phyloP scores from a whole-genome alignment of 2,888 invertebrate genomes.

The Aporophyla lueneburgensis region DNA sequence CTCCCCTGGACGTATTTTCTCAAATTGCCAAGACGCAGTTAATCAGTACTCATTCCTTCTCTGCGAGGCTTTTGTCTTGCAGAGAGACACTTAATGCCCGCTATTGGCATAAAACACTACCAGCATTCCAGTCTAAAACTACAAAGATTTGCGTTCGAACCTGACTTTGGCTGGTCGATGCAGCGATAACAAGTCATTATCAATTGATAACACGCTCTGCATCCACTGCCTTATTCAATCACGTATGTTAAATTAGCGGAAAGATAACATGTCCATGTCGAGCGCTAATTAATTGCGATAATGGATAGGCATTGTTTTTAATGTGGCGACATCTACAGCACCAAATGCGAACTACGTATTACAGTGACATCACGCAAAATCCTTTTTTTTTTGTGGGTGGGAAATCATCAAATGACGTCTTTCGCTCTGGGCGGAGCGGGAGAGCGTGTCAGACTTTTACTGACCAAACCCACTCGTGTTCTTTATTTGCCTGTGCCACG shows the following conservation, averaged over 20 bases:
- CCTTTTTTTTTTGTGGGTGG: too few relatives aligned
- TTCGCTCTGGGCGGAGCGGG: too few relatives aligned
- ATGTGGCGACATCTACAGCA: too few relatives aligned
- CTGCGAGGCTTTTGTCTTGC: not conserved
- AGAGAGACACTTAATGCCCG: not conserved
- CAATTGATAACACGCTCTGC: constrained; percentile 23
- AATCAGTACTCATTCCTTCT: not conserved
- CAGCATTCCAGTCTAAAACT: not conserved
- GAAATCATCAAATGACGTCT: too few relatives aligned
- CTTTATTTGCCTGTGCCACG: too few relatives aligned
- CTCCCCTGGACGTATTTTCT: not conserved
- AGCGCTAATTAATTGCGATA: constrained; percentile 36
- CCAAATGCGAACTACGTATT: too few relatives aligned
- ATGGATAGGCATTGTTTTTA: not conserved
- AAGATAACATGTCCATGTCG: constrained; percentile 19
- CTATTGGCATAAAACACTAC: not conserved
- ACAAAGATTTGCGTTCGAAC: not conserved
- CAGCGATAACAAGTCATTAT: constrained; percentile 24
- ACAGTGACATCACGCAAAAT: too few relatives aligned
- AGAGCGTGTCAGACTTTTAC: too few relatives aligned
- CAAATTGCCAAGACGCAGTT: not conserved
- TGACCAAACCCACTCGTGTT: too few relatives aligned
- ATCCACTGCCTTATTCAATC: constrained; percentile 23
- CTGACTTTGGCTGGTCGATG: not conserved
- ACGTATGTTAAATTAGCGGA: constrained; percentile 43